Percentiles rank a stretch among this genome's conserved stretches.
phyloP scores from a whole-genome alignment of 1,140 invertebrate genomes.

The Drosophila chauvacae region DNA sequence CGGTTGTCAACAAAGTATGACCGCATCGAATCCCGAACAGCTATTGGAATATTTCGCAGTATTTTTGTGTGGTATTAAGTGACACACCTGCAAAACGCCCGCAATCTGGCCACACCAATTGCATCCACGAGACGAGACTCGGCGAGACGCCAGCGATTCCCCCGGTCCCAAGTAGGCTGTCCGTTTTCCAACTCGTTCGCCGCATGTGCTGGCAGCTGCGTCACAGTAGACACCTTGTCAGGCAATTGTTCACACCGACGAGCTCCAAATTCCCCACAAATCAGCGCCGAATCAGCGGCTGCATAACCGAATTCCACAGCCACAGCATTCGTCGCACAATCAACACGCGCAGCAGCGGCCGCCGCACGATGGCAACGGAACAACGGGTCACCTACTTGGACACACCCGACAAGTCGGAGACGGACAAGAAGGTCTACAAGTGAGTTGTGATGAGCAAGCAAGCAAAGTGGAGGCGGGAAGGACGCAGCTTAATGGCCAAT shows the following conservation, averaged over 20 bases:
- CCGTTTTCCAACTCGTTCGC: neutral
- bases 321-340: conserved; percentile 3
- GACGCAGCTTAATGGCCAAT: neutral
- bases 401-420: conserved; percentile 86
- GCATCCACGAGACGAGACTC: conserved; percentile 13
- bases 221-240: conserved; percentile 6
- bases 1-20: no score
- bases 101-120: neutral
- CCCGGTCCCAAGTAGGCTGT: conserved; percentile 7
- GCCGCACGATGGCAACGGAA: conserved; percentile 29
- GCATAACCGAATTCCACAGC: conserved; percentile 9
- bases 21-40: no score
- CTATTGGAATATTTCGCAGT: neutral
- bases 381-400: conserved; percentile 72
- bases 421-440: conserved; percentile 87
- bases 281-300: neutral
- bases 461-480: no score
- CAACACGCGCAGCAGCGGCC: neutral
- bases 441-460: conserved; percentile 53
- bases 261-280: conserved; percentile 7
- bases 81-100: neutral
- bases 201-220: conserved; percentile 15
- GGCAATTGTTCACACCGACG: neutral
- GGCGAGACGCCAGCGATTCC: conserved; percentile 12
- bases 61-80: neutral